phyloP scores from a whole-genome alignment of 1,140 invertebrate genomes.

The Danaus plexippus region DNA sequence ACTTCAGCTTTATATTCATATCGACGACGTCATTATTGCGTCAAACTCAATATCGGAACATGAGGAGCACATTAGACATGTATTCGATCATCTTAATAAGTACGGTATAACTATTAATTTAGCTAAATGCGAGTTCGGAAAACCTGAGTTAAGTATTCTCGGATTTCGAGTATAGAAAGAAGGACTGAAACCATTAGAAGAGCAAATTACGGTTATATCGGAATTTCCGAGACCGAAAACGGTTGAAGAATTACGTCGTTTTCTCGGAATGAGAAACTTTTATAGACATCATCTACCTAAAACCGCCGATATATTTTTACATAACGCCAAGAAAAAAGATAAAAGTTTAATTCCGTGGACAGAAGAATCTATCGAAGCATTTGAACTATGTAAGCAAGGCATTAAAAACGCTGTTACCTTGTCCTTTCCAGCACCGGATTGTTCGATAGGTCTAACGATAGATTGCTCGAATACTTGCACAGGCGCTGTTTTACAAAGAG shows the following conservation, averaged over 20 bases:
- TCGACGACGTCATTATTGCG: too few species aligned
- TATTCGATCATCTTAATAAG: slow-evolving; percentile 3
- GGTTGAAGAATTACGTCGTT: slow-evolving; percentile 5
- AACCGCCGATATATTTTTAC: slow-evolving; percentile 12
- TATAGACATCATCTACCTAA: slow-evolving; percentile 7
- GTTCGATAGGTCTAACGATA: too few species aligned
- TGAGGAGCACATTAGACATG: neutral
- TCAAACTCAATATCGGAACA: neutral
- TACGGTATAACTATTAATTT: slow-evolving; percentile 6
- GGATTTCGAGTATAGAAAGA: slow-evolving; percentile 6
- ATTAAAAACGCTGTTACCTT: slow-evolving; percentile 30
- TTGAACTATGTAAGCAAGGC: slow-evolving; percentile 49
- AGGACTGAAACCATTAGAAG: slow-evolving; percentile 3
- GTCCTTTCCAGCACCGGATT: neutral
- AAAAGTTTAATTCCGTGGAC: slow-evolving; percentile 36
- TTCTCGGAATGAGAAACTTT: slow-evolving; percentile 14
- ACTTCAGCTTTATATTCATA: too few species aligned
- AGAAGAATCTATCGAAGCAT: slow-evolving; percentile 31
- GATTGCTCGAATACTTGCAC: neutral
- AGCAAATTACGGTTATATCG: slow-evolving; percentile 2
- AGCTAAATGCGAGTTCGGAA: slow-evolving; percentile 3
- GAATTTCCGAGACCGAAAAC: slow-evolving; percentile 7
- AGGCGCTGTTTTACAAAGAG: neutral
- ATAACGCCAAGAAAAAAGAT: slow-evolving; percentile 16
- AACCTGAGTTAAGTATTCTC: slow-evolving; percentile 1